phyloP scores from a whole-genome alignment of 53 echinoderm and acorn worm species.

The Echinarachnius parma region DNA sequence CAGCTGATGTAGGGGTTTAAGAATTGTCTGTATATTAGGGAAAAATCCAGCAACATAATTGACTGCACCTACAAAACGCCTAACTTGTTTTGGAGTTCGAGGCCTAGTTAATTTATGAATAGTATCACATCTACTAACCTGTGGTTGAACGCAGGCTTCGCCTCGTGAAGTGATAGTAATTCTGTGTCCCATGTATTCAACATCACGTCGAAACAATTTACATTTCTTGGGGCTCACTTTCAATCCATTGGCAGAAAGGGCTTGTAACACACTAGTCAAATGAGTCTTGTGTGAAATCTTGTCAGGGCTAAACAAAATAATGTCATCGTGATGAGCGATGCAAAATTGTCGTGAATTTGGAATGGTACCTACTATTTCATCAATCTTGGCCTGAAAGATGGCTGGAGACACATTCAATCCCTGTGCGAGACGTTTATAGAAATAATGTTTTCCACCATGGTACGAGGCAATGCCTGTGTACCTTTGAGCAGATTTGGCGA shows the following conservation, averaged over 20 bases:
- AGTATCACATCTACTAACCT: no score
- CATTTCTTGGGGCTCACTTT: conserved; percentile 25
- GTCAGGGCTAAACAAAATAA: conserved; percentile 38
- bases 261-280: conserved; percentile 13
- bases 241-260: conserved; percentile 10
- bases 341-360: conserved; percentile 35
- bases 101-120: no score
- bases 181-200: conserved; percentile 28
- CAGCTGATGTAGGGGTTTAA: no score
- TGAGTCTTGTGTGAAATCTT: conserved; percentile 25
- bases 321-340: conserved; percentile 53
- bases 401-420: conserved; percentile 41
- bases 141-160: no score
- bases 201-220: conserved; percentile 19
- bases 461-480: conserved; percentile 59
- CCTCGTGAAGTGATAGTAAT: no score
- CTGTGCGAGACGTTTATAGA: conserved; percentile 52
- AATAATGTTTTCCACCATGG: conserved; percentile 55
- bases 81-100: conserved; percentile 1
- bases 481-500: conserved; percentile 34
- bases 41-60: conserved; percentile 30
- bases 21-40: conserved; percentile 20
- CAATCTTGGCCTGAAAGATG: conserved; percentile 50
- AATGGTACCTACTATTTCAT: conserved; percentile 32
- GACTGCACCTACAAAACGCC: conserved; percentile 27